phyloP scores from a whole-genome alignment of 35 echinoderm and acorn worm species.

The Anneissia japonica region DNA sequence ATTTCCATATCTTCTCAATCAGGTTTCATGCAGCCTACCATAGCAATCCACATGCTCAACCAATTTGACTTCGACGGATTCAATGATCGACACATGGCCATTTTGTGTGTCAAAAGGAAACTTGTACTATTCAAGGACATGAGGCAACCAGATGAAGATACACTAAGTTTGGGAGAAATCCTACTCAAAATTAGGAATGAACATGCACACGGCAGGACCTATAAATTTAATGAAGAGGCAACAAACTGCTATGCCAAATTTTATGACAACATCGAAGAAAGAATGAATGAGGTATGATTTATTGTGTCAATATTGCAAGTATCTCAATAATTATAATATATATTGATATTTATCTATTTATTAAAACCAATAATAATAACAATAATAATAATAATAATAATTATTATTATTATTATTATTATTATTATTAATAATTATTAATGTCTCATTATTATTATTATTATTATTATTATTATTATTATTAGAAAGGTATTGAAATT shows the following conservation, averaged over 20 bases:
- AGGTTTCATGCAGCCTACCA: not conserved
- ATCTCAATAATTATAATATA: too few species aligned
- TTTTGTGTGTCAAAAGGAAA: not conserved
- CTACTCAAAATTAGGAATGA: not conserved
- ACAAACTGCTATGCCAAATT: not conserved
- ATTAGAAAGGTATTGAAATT: too few species aligned
- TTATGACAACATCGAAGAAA: not conserved
- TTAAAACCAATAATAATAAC: too few species aligned
- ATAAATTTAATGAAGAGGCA: not conserved
- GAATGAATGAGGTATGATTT: not conserved
- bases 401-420: too few species aligned
- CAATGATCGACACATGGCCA: not conserved
- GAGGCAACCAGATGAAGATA: not conserved
- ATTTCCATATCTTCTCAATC: too few species aligned
- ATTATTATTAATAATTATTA: too few species aligned
- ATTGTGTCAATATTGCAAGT: too few species aligned
- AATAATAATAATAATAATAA: too few species aligned
- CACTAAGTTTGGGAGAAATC: not conserved
- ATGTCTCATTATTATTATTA: too few species aligned
- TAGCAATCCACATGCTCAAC: not conserved
- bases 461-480: too few species aligned
- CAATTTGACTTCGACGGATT: not conserved
- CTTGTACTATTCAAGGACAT: not conserved
- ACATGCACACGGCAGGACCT: not conserved
- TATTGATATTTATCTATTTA: too few species aligned